Evolutionary conservation across 2,888 invertebrate genomes (phyloP), one percentile per base, ranked within the genome.

Genomic region (Ophraella communa): DNA sequence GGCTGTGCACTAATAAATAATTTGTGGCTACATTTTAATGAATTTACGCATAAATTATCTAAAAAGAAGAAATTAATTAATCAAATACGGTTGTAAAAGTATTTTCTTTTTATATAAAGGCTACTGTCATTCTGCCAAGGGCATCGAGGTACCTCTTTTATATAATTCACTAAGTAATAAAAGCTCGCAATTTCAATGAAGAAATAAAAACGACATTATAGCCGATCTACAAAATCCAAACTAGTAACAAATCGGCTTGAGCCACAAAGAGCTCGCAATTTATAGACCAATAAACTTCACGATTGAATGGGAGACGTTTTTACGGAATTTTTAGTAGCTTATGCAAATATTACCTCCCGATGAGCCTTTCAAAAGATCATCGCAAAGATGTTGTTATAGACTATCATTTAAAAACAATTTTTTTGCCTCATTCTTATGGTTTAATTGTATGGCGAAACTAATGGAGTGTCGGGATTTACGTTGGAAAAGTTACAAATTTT

Each of bases 281-380:
- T 49, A 49, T 49, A 27, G 49, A 24, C n/a, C 14, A 56, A 56
- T 56, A 44, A 56, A 56, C 23, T 7, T 23, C 27, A 20, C 10
- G 18, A 33, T 35, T 18, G 51, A 51, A 49, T 49, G 24, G 14
- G 14, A 49, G 49, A 49, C 49, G 24, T 49, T 49, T 49, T 49
- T 14, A 24, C 24, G 11, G 8, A 49, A 27, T 24, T 54, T 61
- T 53, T 54, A 45, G 53, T 35, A 35, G 61, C 47, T 61, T 53
- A 61, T 54, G 61, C 61, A 54, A 61, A 61, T 61, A 10, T 27
- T n/a, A 45, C 61, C 60, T 17, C 60, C 60, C 60, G 60, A 23
- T 18, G 61, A n/a, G 53, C 33, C 33, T 54, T 45, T 44, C 21
- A 21, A 23, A 8, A 17, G 14, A 17, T 24, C 33, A 44, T 24